Evolutionary conservation across 2,113 vertebrate genomes (phyloP).

Genomic region (Mastomys coucha): DNA sequence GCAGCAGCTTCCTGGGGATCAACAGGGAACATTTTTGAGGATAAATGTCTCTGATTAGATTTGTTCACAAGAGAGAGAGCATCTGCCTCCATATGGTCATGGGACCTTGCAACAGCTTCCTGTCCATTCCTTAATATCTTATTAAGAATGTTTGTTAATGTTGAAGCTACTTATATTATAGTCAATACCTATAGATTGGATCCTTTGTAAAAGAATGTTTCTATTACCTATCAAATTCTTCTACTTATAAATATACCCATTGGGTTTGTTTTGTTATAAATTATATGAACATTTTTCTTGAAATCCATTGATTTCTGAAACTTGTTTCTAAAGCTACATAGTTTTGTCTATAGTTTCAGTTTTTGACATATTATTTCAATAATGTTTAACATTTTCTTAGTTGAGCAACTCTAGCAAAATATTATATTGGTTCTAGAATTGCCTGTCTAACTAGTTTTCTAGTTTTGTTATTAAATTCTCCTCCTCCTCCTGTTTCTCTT

Average conservation of each 20-base stretch:
- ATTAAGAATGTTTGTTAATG: not conserved
- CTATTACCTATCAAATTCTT: not conserved
- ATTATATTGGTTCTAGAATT: not conserved
- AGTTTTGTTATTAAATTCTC: not conserved
- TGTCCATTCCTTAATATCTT: not conserved
- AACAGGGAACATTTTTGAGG: not conserved
- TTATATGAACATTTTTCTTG: not conserved
- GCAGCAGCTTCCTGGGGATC: accelerated
- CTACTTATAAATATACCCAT: not conserved
- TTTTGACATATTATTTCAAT: not conserved
- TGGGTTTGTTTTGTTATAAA: not conserved
- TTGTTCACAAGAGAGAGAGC: accelerated
- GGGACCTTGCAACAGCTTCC: accelerated
- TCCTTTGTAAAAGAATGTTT: not conserved
- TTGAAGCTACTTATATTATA: not conserved
- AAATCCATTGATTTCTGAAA: not conserved
- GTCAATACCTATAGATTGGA: not conserved
- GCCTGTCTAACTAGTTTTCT: not conserved
- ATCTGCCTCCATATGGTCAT: not conserved
- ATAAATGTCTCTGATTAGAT: not conserved
- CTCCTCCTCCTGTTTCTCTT: too few species aligned
- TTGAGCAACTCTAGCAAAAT: not conserved
- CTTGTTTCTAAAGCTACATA: not conserved
- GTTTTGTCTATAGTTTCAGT: not conserved
- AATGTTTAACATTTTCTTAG: too few species aligned